Evolutionary conservation across 2,888 invertebrate genomes (phyloP), one percentile per base, ranked within the genome.

Genomic region (Drosophila bunnanda): DNA sequence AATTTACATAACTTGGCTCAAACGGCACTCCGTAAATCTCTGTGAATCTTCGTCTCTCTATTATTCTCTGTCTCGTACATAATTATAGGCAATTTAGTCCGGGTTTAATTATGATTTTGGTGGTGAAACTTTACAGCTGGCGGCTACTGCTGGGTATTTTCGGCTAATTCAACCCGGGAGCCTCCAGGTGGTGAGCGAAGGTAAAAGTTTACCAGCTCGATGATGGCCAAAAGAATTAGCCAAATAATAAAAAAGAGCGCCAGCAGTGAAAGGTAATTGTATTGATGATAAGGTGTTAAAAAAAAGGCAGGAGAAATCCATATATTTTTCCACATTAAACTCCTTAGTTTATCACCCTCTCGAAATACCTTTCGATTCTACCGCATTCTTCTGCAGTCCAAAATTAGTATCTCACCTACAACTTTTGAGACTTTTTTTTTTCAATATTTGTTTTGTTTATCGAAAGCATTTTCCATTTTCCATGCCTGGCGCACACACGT

Each of bases 71-170:
- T 38, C 43, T 38, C 66, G 55, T 57, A 54, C 79, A 86, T 82
- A 82, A 82, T 82, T 82, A 83, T 80, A 79, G 82, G 56, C 80
- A 82, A 78, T 75, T 74, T 82, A 65, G 46, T 57, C 65, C 34
- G 48, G 58, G 54, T 44, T 56, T 82, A 80, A 86, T 83, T 82
- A 83, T 70, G 48, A 34, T 50, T 68, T 81, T 56, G 60, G 54
- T 59, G 77, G 83, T 79, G 82, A 82, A 86, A 86, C 79, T 79
- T 81, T 38, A 65, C 61, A 59, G 69, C 69, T 65, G 71, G 39
- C 50, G 66, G 62, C 43, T 36, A 50, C 17, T 52, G 53, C 38
- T 43, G 50, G 20, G 15, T 52, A 52, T 52, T 44, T 59, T 43
- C 22, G 22, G 64, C 68, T 65, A 78, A 76, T 80, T 82, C 62